These are phyloP conservation scores for Dreissena polymorpha DNA, from an alignment of 1,140 invertebrate species.

Conservation along the genomic window DNA sequence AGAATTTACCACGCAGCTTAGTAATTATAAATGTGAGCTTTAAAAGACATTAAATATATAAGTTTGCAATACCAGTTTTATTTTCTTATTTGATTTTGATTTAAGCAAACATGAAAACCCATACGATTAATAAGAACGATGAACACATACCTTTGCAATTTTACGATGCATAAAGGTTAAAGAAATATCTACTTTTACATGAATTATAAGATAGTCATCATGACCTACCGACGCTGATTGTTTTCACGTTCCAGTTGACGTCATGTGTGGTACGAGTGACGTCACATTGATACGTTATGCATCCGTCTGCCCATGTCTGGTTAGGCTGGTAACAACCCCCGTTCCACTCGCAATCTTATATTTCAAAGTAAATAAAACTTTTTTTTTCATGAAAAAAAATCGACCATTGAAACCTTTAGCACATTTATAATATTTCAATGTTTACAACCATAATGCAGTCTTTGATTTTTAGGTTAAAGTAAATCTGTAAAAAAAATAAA, in stretches of 20 bases:
- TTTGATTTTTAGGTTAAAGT: not conserved
- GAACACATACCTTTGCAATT: too few species aligned
- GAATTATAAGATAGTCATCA: too few species aligned
- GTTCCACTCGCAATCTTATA: slow-evolving; percentile 46
- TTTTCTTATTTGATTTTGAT: not conserved
- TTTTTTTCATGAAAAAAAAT: not conserved
- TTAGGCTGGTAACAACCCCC: slow-evolving; percentile 36
- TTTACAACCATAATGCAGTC: not conserved
- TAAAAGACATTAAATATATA: too few species aligned
- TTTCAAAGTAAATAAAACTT: not conserved
- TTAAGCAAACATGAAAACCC: not conserved
- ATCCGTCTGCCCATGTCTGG: slow-evolving; percentile 36
- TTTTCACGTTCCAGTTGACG: slow-evolving; percentile 46
- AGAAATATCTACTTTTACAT: too few species aligned
- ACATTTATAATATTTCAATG: not conserved
- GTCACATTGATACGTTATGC: slow-evolving; percentile 36
- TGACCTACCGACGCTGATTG: slow-evolving; percentile 11
- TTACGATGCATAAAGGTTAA: too few species aligned
- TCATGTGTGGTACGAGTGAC: not conserved
- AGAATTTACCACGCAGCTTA: too few species aligned
- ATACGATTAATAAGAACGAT: not conserved
- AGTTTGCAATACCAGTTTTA: not conserved
- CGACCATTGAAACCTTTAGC: not conserved
- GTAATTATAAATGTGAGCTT: too few species aligned
- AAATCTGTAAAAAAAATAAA: not conserved